phyloP scores from a whole-genome alignment of 2,797 vertebrate genomes.

The Cheracebus regulus region DNA sequence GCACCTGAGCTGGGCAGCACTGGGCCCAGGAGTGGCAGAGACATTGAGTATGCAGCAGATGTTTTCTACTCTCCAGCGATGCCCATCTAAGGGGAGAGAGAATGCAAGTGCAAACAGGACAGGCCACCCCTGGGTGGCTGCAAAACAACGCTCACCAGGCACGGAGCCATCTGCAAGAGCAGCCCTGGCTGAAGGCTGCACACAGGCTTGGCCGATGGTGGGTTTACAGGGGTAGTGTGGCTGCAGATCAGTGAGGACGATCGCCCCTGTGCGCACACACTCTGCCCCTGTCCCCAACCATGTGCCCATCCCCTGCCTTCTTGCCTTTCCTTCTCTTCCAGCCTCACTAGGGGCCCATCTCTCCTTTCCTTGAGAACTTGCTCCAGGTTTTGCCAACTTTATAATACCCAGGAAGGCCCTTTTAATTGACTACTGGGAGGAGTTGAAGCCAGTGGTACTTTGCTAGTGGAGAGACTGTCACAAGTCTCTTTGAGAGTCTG shows the following conservation, averaged over 20 bases:
- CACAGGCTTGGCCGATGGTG: background rate
- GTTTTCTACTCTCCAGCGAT: background rate
- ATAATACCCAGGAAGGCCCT: background rate
- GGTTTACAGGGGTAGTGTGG: background rate
- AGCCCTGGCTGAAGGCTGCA: background rate
- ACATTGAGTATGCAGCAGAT: background rate
- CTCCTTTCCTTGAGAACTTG: background rate
- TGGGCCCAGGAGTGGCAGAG: background rate
- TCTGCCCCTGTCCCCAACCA: background rate
- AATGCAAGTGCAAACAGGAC: rapidly evolving
- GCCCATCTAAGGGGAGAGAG: background rate
- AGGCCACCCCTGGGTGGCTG: background rate
- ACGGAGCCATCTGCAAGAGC: background rate
- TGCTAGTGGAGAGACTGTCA: background rate
- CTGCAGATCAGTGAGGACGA: background rate
- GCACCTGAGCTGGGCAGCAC: background rate
- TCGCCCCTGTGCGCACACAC: background rate
- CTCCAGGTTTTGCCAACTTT: background rate
- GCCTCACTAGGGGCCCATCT: background rate
- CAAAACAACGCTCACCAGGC: background rate
- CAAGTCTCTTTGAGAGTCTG: background rate
- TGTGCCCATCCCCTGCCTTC: background rate
- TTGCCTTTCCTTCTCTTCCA: background rate
- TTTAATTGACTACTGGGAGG: background rate
- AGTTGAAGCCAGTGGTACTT: background rate